Percentiles rank a stretch among this genome's conserved stretches.
phyloP scores from a whole-genome alignment of 92 coral and sea anemone species.

The Actinostola sp. region DNA sequence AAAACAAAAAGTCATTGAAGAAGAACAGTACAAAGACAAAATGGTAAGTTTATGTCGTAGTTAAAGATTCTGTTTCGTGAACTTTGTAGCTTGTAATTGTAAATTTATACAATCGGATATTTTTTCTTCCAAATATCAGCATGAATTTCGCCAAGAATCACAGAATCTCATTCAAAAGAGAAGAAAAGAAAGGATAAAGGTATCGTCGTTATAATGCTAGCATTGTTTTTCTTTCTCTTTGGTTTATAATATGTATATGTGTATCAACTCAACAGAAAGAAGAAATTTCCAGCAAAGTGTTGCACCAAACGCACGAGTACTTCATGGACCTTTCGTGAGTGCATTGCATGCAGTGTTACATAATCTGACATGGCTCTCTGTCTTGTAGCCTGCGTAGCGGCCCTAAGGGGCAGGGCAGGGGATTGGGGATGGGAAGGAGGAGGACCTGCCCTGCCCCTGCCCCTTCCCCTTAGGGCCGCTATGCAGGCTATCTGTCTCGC shows the following conservation, averaged over 20 bases:
- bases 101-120: not conserved
- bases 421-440: too few species aligned
- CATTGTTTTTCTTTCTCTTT: not conserved
- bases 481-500: too few species aligned
- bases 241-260: not conserved
- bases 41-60: slow-evolving; percentile 58
- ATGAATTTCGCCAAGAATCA: slow-evolving; percentile 56
- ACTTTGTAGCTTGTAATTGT: not conserved
- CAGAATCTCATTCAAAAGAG: slow-evolving; percentile 65
- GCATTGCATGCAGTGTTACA: too few species aligned
- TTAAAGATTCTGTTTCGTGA: too few species aligned
- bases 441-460: too few species aligned
- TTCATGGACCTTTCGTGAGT: slow-evolving; percentile 70
- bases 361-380: too few species aligned
- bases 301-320: slow-evolving; percentile 43
- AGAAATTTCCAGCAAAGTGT: slow-evolving; percentile 53
- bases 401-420: too few species aligned
- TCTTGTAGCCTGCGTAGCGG: too few species aligned
- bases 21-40: slow-evolving; percentile 58
- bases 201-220: not conserved
- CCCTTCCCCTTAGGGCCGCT: too few species aligned
- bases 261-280: slow-evolving; percentile 46
- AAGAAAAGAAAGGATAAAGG: slow-evolving; percentile 79
- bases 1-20: slow-evolving; percentile 59
- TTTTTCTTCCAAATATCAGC: slow-evolving; percentile 35